Percentiles rank a stretch among this genome's conserved stretches.
Conservation (phyloP, 2,888 invertebrate species). For the Hybos culiciformis region DNA sequence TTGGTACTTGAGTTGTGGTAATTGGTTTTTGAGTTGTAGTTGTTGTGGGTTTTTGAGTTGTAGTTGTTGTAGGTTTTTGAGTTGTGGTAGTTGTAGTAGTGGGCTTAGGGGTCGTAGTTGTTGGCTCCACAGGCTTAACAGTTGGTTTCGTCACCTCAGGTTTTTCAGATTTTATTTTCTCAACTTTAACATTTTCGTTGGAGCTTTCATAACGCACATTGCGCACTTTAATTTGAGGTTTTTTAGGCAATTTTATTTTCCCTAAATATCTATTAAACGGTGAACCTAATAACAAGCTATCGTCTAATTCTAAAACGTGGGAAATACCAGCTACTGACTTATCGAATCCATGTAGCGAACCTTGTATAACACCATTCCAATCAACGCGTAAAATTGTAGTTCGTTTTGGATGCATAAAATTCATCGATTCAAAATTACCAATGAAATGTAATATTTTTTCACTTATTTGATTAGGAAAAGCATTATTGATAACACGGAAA, state of each 20-base stretch:
- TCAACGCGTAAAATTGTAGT: conserved; percentile 51
- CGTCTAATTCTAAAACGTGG: conserved; percentile 52
- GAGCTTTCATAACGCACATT: conserved; percentile 30
- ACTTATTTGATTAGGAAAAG: conserved; percentile 51
- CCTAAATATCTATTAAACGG: conserved; percentile 54
- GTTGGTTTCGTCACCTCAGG: conserved; percentile 19
- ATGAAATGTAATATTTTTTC: conserved; percentile 51
- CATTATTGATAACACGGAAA: conserved; percentile 45
- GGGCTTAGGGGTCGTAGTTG: conserved; percentile 16
- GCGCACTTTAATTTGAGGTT: conserved; percentile 25
- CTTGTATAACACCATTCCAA: conserved; percentile 56
- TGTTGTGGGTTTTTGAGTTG: conserved; percentile 14
- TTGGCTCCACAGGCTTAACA: conserved; percentile 18
- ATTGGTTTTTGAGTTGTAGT: conserved; percentile 15
- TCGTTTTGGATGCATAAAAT: conserved; percentile 31
- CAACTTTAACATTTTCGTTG: conserved; percentile 19
- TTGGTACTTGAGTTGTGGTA: conserved; percentile 18
- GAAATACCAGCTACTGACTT: conserved; percentile 41
- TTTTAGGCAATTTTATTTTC: conserved; percentile 42
- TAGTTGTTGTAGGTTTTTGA: conserved; percentile 14
- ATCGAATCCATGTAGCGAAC: conserved; percentile 50
- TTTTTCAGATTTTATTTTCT: conserved; percentile 5
- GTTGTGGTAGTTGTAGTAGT: conserved; percentile 13
- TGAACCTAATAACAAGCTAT: conserved; percentile 51
- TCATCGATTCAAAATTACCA: conserved; percentile 45